Evolutionary conservation across 2,888 invertebrate species (phyloP).

Genomic region (Heteropelma amictum): DNA sequence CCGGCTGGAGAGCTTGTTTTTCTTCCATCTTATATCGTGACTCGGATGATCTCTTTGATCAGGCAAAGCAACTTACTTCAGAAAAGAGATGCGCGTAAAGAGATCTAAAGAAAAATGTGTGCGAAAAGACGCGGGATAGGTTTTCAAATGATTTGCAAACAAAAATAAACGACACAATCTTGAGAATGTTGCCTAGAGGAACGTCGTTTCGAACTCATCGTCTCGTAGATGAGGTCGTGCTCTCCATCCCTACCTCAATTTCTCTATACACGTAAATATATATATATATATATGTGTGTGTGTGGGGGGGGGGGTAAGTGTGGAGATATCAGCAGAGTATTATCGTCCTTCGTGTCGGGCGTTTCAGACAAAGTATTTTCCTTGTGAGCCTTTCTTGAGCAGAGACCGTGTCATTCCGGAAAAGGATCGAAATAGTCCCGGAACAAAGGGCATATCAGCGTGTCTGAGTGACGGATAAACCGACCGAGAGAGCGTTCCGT

Average conservation of each 20-base stretch:
- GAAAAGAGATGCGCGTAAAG: too few relatives aligned
- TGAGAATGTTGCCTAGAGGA: slow-evolving; percentile 11
- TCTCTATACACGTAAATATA: background rate
- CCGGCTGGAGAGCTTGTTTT: too few relatives aligned
- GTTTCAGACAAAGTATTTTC: slow-evolving; percentile 46
- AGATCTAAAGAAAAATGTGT: background rate
- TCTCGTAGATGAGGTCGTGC: slow-evolving; percentile 7
- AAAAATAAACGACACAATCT: slow-evolving; percentile 23
- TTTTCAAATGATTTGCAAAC: background rate
- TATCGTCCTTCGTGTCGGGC: slow-evolving; percentile 43
- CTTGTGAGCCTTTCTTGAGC: slow-evolving; percentile 18
- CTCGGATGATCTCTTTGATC: too few relatives aligned
- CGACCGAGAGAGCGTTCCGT: slow-evolving; percentile 30
- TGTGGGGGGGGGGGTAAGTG: too few relatives aligned
- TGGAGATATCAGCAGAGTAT: background rate
- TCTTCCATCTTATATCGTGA: too few relatives aligned
- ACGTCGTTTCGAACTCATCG: background rate
- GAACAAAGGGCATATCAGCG: slow-evolving; percentile 56
- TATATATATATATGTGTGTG: too few relatives aligned
- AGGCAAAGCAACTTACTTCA: too few relatives aligned
- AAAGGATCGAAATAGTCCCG: background rate
- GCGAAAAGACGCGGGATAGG: background rate
- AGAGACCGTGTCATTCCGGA: slow-evolving; percentile 3
- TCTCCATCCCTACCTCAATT: background rate
- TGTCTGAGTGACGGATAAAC: slow-evolving; percentile 58